Base-by-base conservation (phyloP, 2,888 invertebrate genomes). In the Lithosia quadra region DNA sequence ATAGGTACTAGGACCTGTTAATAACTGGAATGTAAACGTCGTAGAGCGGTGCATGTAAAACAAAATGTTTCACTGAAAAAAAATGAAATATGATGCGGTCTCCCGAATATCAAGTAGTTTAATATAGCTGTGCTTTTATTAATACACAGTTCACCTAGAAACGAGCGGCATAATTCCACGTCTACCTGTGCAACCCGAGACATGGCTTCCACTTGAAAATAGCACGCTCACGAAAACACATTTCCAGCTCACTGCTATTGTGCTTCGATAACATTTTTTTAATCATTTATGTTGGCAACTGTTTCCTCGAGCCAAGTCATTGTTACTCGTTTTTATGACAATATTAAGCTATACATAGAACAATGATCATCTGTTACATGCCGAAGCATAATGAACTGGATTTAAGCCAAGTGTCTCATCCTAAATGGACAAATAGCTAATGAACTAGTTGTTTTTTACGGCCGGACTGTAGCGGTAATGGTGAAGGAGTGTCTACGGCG, bases 111-210 rank as follows among this genome's bases (percentile, higher is more conserved):
- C 78, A 83, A 83, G 85, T 83, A 84, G 87, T 88, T 88, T 88
- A 89, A 91, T 91, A 90, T 90, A 91, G 88, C 83, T 75, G 77
- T 82, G 84, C 76, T 85, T 84, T 85, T 91, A 91, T 89, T 91
- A 91, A 91, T 91, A 91, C 86, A 57, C 88, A 69, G 76, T 89
- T 85, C 89, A 90, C 91, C 86, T 90, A 88, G 88, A 83, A 84
- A 87, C 90, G 79, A 78, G 81, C 80, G 75, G 81, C 84, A 87
- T 85, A 85, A 85, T 87, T 84, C 81, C 76, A 78, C 82, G 75
- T 83, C 84, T 88, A 91, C 91, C 92, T 92, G 91, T 84, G 85
- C 84, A 84, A 79, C 78, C 76, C 71, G 80, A 78, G 80, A 77
- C 76, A 75, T 74, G 67, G 79, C 80, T 69, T 73, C 72, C 77